These are phyloP conservation scores for Linhomoeus sp. DNA, from an alignment of 2,888 invertebrate species.

Conservation along the genomic window DNA sequence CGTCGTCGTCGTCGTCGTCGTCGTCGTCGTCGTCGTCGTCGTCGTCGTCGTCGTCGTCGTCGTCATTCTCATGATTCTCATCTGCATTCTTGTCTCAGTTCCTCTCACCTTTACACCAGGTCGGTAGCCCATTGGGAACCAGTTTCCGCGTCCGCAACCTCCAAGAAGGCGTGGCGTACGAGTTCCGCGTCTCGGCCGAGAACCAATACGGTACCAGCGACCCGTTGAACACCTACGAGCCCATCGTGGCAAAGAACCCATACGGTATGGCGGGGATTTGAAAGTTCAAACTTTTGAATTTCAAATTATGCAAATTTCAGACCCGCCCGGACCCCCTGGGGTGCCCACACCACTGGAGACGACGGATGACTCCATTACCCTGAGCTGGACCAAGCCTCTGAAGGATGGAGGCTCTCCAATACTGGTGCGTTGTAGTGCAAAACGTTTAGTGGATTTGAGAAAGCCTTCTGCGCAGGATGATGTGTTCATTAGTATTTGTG, in stretches of 20 bases:
- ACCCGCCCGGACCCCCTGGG: conserved; percentile 73
- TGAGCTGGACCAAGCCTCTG: conserved; percentile 85
- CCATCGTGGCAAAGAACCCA: conserved; percentile 83
- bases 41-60: no score
- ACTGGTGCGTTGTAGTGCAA: no score
- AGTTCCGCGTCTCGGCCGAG: conserved; percentile 93
- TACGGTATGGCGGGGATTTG: conserved; percentile 45
- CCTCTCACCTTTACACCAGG: no score
- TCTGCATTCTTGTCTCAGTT: no score
- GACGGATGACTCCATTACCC: conserved; percentile 80
- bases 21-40: no score
- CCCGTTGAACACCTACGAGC: conserved; percentile 62
- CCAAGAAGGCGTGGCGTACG: conserved; percentile 71
- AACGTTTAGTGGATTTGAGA: no score
- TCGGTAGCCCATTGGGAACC: conserved; percentile 74
- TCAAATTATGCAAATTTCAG: no score
- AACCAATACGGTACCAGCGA: conserved; percentile 94
- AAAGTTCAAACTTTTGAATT: no score
- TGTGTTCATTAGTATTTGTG: no score
- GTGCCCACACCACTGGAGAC: conserved; percentile 62
- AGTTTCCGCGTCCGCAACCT: conserved; percentile 65
- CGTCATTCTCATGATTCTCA: no score
- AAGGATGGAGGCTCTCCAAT: conserved; percentile 91
- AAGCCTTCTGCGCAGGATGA: no score
- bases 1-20: no score